A percentile compares a stretch with the other conserved stretches of the same genome.
Conservation (phyloP, 2,888 invertebrate species). For the Drosophila mimetica region DNA sequence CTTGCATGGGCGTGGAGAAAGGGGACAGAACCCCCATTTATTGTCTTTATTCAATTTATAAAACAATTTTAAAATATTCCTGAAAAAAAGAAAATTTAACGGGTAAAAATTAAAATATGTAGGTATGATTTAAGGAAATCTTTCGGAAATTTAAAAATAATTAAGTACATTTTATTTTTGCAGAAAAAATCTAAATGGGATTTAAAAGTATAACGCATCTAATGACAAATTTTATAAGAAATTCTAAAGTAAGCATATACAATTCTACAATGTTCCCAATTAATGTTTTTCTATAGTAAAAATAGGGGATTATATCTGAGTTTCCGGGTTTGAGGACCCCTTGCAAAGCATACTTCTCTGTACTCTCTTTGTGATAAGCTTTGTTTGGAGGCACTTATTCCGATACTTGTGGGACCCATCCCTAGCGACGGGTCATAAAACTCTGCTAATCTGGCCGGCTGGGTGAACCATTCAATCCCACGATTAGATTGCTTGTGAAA, state of each 20-base stretch:
- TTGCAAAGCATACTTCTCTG: not conserved
- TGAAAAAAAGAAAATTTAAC: not conserved
- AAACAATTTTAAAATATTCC: no score
- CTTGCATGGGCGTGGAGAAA: not conserved
- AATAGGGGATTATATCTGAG: not conserved
- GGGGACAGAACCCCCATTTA: not conserved
- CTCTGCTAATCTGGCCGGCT: conserved; percentile 15
- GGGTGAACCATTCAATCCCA: not conserved
- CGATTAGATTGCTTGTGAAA: conserved; percentile 14
- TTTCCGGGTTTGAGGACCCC: not conserved
- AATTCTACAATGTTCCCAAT: no score
- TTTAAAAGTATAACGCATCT: no score
- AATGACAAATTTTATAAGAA: no score
- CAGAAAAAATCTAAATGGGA: no score
- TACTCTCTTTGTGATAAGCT: not conserved
- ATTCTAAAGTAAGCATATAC: no score
- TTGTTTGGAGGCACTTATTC: not conserved
- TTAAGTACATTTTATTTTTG: no score
- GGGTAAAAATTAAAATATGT: no score
- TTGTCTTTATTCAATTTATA: not conserved
- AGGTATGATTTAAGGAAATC: no score
- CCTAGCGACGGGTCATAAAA: conserved; percentile 35
- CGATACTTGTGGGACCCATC: conserved; percentile 25
- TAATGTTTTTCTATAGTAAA: no score
- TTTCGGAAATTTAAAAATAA: no score